These are phyloP conservation scores for Enteromius anoplus DNA, from an alignment of 2,797 vertebrate genomes.

Conservation along the genomic window DNA sequence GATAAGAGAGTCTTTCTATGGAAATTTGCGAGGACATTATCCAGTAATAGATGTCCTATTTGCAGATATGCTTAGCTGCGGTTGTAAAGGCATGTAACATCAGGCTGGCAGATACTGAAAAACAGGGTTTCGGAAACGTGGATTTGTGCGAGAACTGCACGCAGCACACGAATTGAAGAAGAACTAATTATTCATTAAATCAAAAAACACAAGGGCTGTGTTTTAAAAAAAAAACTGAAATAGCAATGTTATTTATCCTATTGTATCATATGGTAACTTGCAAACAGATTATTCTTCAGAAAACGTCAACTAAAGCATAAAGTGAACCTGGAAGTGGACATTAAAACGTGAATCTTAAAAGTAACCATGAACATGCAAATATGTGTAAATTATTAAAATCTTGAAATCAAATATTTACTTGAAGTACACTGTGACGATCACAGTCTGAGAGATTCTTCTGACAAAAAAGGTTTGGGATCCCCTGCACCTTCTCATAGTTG, in stretches of 20 bases:
- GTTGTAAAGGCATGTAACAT: conserved; percentile 1
- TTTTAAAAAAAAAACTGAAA: no score
- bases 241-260: no score
- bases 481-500: background rate
- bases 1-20: conserved; percentile 7
- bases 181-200: background rate
- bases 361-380: background rate
- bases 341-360: background rate
- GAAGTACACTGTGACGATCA: background rate
- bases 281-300: background rate
- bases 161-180: background rate
- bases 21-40: background rate
- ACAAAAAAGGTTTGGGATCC: background rate
- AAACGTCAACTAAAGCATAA: background rate
- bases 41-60: conserved; percentile 11
- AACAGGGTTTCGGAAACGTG: background rate
- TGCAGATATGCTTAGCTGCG: background rate
- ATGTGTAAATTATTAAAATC: background rate
- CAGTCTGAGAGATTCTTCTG: background rate
- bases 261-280: no score
- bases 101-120: background rate
- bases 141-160: background rate
- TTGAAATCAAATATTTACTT: background rate
- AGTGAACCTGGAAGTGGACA: background rate
- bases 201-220: background rate